These are phyloP conservation scores for Nipponia nippon DNA, from an alignment of 2,113 vertebrate species.

Conservation along the genomic window DNA sequence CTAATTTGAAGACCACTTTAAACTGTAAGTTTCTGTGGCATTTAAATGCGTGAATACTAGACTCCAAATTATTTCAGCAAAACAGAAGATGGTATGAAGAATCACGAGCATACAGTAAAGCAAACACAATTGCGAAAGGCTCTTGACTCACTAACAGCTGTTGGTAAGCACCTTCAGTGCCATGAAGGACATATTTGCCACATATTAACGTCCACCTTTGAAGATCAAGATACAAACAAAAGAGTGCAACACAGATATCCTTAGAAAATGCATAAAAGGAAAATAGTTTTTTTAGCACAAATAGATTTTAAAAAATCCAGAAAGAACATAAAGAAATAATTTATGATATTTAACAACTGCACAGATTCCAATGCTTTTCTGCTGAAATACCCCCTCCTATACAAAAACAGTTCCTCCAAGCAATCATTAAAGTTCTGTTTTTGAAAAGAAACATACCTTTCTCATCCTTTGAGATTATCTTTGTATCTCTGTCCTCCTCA, in stretches of 20 bases:
- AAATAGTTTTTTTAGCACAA: neutral
- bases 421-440: neutral
- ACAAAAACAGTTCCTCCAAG: neutral
- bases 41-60: neutral
- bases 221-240: neutral
- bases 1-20: neutral
- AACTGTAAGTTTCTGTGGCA: neutral
- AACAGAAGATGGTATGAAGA: neutral
- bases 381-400: neutral
- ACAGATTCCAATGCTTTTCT: neutral
- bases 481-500: conserved; percentile 84
- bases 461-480: conserved; percentile 85
- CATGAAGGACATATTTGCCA: neutral
- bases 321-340: neutral
- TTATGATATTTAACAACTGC: neutral
- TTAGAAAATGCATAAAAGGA: neutral
- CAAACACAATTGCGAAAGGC: neutral
- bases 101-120: neutral
- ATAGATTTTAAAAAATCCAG: neutral
- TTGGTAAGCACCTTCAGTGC: neutral
- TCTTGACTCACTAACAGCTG: neutral
- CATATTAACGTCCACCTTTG: neutral
- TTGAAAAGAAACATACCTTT: conserved; percentile 78
- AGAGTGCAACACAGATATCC: neutral
- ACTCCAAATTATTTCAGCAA: neutral